Percentiles rank a stretch among this genome's conserved stretches.
Evolutionary conservation across 2,888 invertebrate genomes (phyloP).

Genomic region (Frankliniella fusca): DNA sequence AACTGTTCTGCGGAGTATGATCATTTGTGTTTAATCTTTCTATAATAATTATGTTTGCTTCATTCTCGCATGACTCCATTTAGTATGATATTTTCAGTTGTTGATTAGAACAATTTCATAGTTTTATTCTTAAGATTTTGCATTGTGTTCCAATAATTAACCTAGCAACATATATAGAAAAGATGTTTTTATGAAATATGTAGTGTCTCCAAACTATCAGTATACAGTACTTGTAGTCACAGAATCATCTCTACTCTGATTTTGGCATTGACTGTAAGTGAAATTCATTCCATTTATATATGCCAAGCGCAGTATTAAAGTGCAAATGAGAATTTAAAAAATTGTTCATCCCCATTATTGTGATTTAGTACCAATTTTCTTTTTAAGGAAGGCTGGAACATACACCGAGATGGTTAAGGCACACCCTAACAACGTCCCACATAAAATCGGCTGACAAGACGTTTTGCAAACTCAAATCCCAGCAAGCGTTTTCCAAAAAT

Average conservation of each 20-base stretch:
- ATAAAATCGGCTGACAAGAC: too few species aligned
- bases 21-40: too few species aligned
- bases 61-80: too few species aligned
- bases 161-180: background rate
- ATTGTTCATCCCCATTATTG: background rate
- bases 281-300: background rate
- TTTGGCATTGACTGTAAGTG: background rate
- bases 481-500: too few species aligned
- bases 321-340: background rate
- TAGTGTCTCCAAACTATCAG: background rate
- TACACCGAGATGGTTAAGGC: too few species aligned
- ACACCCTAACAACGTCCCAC: too few species aligned
- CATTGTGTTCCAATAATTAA: background rate
- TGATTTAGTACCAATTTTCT: too few species aligned
- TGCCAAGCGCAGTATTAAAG: slow-evolving; percentile 13
- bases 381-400: too few species aligned
- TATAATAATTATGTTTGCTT: too few species aligned
- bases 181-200: background rate
- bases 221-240: background rate
- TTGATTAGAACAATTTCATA: background rate
- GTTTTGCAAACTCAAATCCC: too few species aligned
- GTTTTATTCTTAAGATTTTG: background rate
- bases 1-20: too few species aligned
- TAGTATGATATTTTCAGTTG: too few species aligned
- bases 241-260: background rate